A percentile compares a stretch with the other conserved stretches of the same genome.
These are phyloP conservation scores for Microcebus jonahi DNA, from an alignment of 2,113 vertebrate species.

Conservation along the genomic window DNA sequence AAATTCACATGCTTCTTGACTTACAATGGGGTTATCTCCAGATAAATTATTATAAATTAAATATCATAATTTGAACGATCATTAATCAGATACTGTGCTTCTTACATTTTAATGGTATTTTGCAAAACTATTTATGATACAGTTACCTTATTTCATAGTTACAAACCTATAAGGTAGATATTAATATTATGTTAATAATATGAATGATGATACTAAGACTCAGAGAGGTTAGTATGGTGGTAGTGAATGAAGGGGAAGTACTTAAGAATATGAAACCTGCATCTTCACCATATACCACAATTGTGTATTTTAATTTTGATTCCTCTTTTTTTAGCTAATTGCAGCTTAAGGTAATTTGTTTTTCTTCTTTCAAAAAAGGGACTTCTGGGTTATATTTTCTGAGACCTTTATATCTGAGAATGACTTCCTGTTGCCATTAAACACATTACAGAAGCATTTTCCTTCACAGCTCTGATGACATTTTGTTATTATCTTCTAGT, in stretches of 20 bases:
- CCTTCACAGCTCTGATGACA: background rate
- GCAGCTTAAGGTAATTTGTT: background rate
- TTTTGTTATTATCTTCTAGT: background rate
- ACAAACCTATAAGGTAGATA: background rate
- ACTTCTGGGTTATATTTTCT: background rate
- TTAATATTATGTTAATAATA: background rate
- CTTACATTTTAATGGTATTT: background rate
- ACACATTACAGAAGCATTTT: background rate
- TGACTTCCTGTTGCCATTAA: background rate
- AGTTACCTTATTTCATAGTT: background rate
- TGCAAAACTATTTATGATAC: background rate
- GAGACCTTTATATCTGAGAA: constrained; percentile 18
- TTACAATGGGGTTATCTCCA: background rate
- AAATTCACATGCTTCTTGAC: background rate
- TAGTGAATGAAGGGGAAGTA: background rate
- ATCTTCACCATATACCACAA: background rate
- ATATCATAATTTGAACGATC: background rate
- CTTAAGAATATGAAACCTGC: background rate
- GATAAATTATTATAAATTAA: background rate
- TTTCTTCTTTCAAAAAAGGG: background rate
- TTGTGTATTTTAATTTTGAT: background rate
- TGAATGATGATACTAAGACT: background rate
- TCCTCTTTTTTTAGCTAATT: background rate
- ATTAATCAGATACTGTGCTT: background rate
- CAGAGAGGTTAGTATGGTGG: background rate